phyloP scores from a whole-genome alignment of 1,140 invertebrate species.

The Venturia canescens region DNA sequence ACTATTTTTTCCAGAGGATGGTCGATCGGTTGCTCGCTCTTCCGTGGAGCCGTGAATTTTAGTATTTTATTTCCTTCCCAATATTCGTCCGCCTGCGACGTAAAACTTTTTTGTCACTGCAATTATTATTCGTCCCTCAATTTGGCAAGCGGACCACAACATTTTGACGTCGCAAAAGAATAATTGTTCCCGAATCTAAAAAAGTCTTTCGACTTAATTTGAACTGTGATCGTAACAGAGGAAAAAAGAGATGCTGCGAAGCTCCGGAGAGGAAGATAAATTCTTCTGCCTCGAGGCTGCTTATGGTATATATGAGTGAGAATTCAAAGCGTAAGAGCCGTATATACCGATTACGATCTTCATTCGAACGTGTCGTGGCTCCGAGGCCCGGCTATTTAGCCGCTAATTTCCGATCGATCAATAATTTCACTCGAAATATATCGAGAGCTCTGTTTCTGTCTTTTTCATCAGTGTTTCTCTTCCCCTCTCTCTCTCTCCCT shows the following conservation, averaged over 20 bases:
- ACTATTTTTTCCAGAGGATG: not conserved
- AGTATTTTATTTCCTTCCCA: not conserved
- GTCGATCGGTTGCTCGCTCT: conserved; percentile 22
- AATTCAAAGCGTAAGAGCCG: conserved; percentile 11
- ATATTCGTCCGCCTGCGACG: not conserved
- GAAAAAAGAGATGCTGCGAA: not conserved
- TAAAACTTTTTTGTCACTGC: not conserved
- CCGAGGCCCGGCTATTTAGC: conserved; percentile 71
- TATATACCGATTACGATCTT: conserved; percentile 68
- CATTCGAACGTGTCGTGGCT: conserved; percentile 71
- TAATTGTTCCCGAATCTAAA: no score
- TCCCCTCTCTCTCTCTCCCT: not conserved
- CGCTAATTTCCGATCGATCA: conserved; percentile 76
- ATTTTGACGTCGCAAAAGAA: no score
- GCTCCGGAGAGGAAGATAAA: not conserved
- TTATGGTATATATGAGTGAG: conserved; percentile 15
- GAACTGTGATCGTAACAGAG: not conserved
- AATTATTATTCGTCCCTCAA: no score
- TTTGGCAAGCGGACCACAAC: not conserved
- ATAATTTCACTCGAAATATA: conserved; percentile 66
- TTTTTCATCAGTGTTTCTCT: not conserved
- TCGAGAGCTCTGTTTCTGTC: conserved; percentile 22
- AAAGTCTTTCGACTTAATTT: no score
- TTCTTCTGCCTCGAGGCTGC: conserved; percentile 35
- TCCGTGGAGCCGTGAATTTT: conserved; percentile 20